Evolutionary conservation across 2,888 invertebrate genomes (phyloP).

Genomic region (Lathronympha strigana): DNA sequence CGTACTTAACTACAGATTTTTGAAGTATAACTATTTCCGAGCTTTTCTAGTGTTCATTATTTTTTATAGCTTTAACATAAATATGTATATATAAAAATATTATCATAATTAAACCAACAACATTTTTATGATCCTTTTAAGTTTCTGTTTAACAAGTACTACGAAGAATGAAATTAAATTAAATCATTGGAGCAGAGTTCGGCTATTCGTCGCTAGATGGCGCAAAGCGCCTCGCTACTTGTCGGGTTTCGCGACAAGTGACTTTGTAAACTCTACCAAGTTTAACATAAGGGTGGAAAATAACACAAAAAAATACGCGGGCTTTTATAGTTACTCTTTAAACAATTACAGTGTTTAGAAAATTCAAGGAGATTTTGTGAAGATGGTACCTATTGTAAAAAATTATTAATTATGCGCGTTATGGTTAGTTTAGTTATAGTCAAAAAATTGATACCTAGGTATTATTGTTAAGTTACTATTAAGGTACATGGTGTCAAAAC

Average conservation of each 20-base stretch:
- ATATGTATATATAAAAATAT: too few relatives aligned
- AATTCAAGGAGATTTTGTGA: neutral
- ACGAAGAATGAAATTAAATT: neutral
- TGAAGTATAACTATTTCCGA: too few relatives aligned
- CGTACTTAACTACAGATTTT: too few relatives aligned
- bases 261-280: neutral
- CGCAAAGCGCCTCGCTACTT: constrained; percentile 52
- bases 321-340: neutral
- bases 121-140: too few relatives aligned
- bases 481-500: constrained; percentile 16
- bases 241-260: neutral
- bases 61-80: too few relatives aligned
- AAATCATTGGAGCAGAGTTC: constrained; percentile 50
- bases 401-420: neutral
- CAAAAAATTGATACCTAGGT: too few relatives aligned
- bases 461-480: too few relatives aligned
- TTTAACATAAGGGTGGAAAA: neutral
- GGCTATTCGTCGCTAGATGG: constrained; percentile 75
- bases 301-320: neutral
- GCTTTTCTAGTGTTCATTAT: too few relatives aligned
- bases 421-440: neutral
- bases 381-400: neutral
- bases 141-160: neutral
- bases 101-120: too few relatives aligned
- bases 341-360: neutral